Evolutionary conservation across 1,140 invertebrate genomes (phyloP).

Genomic region (Drosophila ficusphila): DNA sequence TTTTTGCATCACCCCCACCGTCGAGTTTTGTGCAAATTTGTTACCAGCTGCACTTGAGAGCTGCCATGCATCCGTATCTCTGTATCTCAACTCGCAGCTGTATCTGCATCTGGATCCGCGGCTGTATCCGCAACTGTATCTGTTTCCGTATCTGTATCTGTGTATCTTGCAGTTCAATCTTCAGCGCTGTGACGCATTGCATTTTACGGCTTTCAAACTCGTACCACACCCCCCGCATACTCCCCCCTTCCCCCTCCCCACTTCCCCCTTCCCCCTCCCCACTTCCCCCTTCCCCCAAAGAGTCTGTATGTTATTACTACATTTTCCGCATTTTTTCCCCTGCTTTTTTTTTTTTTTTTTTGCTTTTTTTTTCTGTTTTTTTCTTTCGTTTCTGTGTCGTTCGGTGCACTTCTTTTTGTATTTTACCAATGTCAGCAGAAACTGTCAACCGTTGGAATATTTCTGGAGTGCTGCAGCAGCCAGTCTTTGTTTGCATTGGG

Average conservation of each 20-base stretch:
- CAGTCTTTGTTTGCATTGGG: conserved; percentile 15
- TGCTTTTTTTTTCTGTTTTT: no score
- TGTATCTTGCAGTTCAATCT: conserved; percentile 44
- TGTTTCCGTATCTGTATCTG: not conserved
- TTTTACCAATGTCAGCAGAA: conserved; percentile 48
- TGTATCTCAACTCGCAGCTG: not conserved
- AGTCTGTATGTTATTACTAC: conserved; percentile 28
- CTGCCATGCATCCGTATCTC: not conserved
- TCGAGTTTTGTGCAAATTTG: conserved; percentile 55
- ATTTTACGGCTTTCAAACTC: conserved; percentile 59
- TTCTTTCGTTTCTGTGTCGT: no score
- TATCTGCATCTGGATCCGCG: not conserved
- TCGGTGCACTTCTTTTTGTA: not conserved
- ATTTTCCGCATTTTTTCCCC: conserved; percentile 20
- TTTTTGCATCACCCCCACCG: conserved; percentile 16
- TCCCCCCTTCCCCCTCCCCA: no score
- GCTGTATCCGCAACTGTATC: not conserved
- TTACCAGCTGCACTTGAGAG: conserved; percentile 67
- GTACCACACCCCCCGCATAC: not conserved
- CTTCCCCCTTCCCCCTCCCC: not conserved
- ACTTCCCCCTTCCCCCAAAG: not conserved
- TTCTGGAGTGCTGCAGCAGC: conserved; percentile 20
- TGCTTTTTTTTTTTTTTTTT: conserved; percentile 1
- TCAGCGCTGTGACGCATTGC: conserved; percentile 46
- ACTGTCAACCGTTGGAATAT: conserved; percentile 9